Conservation (phyloP, 1,140 invertebrate genomes). For the Mylabris phalerata region DNA sequence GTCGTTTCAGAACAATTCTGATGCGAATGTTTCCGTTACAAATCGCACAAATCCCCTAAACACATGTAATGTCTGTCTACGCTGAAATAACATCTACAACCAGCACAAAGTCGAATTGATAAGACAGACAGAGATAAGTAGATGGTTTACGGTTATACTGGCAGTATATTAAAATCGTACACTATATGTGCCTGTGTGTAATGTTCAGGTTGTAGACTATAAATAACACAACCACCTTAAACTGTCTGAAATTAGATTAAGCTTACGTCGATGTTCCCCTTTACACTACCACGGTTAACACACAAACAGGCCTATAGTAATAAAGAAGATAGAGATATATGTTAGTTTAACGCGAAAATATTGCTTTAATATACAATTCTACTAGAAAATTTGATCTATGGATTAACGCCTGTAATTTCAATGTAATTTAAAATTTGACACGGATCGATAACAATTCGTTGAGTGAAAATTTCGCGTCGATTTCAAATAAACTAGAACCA, state of each 20-base stretch:
- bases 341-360: too few species aligned
- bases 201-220: slow-evolving; percentile 8
- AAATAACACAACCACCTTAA: slow-evolving; percentile 17
- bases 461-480: too few species aligned
- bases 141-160: neutral
- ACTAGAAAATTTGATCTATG: too few species aligned
- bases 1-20: neutral
- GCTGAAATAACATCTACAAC: neutral
- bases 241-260: slow-evolving; percentile 15
- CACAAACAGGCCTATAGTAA: slow-evolving; percentile 13
- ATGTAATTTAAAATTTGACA: too few species aligned
- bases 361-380: too few species aligned
- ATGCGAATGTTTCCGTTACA: slow-evolving; percentile 7
- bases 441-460: too few species aligned
- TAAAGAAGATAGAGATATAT: too few species aligned
- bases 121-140: neutral
- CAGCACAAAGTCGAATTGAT: neutral
- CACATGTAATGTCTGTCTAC: slow-evolving; percentile 8
- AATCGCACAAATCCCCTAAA: slow-evolving; percentile 7
- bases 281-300: slow-evolving; percentile 6
- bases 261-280: slow-evolving; percentile 3
- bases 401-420: too few species aligned
- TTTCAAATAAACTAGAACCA: too few species aligned
- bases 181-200: slow-evolving; percentile 2
- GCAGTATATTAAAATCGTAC: slow-evolving; percentile 1